A percentile compares a stretch with the other conserved stretches of the same genome.
Conservation (phyloP, 2,113 vertebrate species). For the Tragulus kanchil region DNA sequence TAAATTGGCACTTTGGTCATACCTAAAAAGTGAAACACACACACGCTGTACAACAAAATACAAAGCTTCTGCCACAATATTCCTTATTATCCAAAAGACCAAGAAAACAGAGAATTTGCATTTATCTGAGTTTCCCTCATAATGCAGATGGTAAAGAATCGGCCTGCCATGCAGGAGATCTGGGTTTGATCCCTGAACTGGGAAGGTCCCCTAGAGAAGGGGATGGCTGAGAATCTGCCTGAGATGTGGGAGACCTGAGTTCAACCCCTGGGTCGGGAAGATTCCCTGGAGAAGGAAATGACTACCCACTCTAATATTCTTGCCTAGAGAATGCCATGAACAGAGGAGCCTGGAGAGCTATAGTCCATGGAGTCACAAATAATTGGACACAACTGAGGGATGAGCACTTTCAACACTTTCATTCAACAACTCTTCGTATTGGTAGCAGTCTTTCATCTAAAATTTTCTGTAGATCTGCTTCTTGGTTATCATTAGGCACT, state of each 20-base stretch:
- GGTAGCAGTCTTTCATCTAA: not conserved
- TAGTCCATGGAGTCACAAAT: not conserved
- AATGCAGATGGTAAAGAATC: not conserved
- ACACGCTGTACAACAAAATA: not conserved
- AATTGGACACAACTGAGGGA: not conserved
- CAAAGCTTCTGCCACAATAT: not conserved
- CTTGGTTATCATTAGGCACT: not conserved
- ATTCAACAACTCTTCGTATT: not conserved
- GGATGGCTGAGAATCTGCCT: not conserved
- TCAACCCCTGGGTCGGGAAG: not conserved
- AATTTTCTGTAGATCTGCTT: not conserved
- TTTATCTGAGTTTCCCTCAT: not conserved
- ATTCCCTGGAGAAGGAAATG: not conserved
- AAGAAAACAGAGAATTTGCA: conserved; percentile 30
- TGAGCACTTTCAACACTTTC: not conserved
- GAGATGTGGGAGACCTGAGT: too few relatives aligned
- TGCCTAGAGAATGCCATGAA: not conserved
- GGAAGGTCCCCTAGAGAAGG: not conserved
- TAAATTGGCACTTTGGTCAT: not conserved
- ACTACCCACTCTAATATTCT: not conserved
- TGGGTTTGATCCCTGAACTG: not conserved
- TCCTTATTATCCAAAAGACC: not conserved
- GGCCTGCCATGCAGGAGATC: not conserved
- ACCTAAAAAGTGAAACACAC: not conserved
- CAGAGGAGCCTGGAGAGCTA: not conserved